Percentiles rank a stretch among this genome's conserved stretches.
Conservation (phyloP, 2,888 invertebrate species). For the Andrena minutula region DNA sequence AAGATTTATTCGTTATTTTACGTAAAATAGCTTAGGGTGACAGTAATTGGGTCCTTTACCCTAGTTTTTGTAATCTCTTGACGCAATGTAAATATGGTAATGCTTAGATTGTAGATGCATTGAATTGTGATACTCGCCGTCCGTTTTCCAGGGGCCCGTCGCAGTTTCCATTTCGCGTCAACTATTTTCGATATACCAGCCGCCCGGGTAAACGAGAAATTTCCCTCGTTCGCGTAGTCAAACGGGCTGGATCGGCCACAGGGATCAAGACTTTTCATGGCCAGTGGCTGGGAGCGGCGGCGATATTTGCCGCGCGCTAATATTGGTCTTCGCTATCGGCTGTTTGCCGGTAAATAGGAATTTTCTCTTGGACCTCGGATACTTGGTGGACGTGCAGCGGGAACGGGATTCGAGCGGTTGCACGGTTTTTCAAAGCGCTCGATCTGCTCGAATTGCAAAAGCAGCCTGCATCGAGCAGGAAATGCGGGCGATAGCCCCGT, state of each 20-base stretch:
- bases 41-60: too few relatives aligned
- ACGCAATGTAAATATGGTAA: too few relatives aligned
- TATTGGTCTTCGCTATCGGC: conserved; percentile 71
- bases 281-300: conserved; percentile 35
- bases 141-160: neutral
- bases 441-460: neutral
- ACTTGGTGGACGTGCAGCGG: conserved; percentile 44
- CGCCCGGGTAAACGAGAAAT: conserved; percentile 29
- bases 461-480: neutral
- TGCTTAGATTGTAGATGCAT: neutral
- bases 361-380: conserved; percentile 58
- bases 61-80: too few relatives aligned
- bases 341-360: conserved; percentile 71
- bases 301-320: conserved; percentile 69
- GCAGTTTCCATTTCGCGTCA: conserved; percentile 18
- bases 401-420: conserved; percentile 41
- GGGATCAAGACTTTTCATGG: conserved; percentile 66
- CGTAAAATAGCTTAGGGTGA: too few relatives aligned
- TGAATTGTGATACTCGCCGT: neutral
- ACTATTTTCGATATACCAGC: conserved; percentile 1
- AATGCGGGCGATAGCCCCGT: conserved; percentile 2
- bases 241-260: conserved; percentile 28
- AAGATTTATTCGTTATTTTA: too few relatives aligned
- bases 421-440: conserved; percentile 35
- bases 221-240: conserved; percentile 25